phyloP scores from a whole-genome alignment of 1,140 invertebrate genomes.

The Sarcophaga bullata region DNA sequence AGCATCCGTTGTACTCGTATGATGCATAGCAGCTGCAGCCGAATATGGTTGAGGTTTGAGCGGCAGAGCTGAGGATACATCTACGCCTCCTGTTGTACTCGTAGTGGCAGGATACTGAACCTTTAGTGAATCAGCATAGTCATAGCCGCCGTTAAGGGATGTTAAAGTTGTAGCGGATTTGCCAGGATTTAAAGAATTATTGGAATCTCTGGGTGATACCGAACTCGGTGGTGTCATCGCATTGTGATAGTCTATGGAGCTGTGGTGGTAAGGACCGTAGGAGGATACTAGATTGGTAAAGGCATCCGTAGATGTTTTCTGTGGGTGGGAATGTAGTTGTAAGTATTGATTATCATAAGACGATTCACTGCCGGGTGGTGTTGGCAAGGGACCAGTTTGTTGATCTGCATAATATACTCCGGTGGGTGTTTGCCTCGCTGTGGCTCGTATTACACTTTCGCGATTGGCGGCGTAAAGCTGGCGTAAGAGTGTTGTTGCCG shows the following conservation, averaged over 20 bases:
- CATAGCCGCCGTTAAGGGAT: slow-evolving; percentile 64
- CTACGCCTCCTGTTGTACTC: slow-evolving; percentile 64
- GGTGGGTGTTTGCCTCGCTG: slow-evolving; percentile 65
- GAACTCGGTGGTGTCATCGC: slow-evolving; percentile 96
- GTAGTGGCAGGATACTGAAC: slow-evolving; percentile 59
- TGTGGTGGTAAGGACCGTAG: slow-evolving; percentile 71
- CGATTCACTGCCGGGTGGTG: slow-evolving; percentile 85
- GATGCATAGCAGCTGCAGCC: slow-evolving; percentile 68
- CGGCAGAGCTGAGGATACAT: slow-evolving; percentile 78
- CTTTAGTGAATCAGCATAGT: slow-evolving; percentile 57
- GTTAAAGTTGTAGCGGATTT: slow-evolving; percentile 64
- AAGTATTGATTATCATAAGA: slow-evolving; percentile 81
- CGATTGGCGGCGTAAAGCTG: slow-evolving; percentile 90
- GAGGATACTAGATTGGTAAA: slow-evolving; percentile 72
- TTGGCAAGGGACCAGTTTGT: slow-evolving; percentile 80
- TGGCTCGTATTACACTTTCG: slow-evolving; percentile 91
- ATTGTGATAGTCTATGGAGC: slow-evolving; percentile 82
- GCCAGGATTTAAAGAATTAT: slow-evolving; percentile 71
- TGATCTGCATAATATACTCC: slow-evolving; percentile 67
- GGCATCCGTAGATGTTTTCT: slow-evolving; percentile 68
- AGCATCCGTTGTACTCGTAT: slow-evolving; percentile 62
- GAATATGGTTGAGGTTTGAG: slow-evolving; percentile 91
- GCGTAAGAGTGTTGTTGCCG: slow-evolving; percentile 86
- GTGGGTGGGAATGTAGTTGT: slow-evolving; percentile 69
- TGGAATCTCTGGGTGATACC: slow-evolving; percentile 85